These are phyloP conservation scores for Argentina silus DNA, from an alignment of 2,797 vertebrate genomes.

Conservation along the genomic window DNA sequence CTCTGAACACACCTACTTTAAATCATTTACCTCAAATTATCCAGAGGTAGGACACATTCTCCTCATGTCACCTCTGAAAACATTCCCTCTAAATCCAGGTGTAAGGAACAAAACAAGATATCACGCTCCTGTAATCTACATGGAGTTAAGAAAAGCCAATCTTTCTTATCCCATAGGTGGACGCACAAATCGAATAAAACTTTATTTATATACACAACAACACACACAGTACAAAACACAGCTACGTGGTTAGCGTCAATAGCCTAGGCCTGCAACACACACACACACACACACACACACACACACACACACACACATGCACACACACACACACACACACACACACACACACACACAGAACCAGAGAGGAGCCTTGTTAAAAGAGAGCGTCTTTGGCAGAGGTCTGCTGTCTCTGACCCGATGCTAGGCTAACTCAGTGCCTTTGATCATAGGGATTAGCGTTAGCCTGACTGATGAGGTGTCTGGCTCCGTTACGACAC, in stretches of 20 bases:
- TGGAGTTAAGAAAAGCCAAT: conserved; percentile 27
- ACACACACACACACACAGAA: not conserved
- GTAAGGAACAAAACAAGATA: not conserved
- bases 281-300: too few relatives aligned
- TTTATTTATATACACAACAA: too few relatives aligned
- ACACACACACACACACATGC: too few relatives aligned
- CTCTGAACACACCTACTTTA: not conserved
- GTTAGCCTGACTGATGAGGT: conserved; percentile 52
- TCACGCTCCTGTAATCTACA: not conserved
- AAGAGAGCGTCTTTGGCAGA: conserved; percentile 34
- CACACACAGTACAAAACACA: too few relatives aligned
- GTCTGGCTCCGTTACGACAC: conserved; percentile 53
- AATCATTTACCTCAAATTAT: not conserved
- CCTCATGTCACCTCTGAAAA: conserved; percentile 2
- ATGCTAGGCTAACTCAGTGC: conserved; percentile 41
- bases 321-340: too few relatives aligned
- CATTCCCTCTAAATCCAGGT: not conserved
- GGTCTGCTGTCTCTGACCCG: conserved; percentile 52
- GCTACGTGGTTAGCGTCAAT: too few relatives aligned
- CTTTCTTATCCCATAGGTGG: too few relatives aligned
- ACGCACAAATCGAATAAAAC: too few relatives aligned
- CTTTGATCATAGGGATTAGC: conserved; percentile 75
- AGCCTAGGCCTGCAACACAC: too few relatives aligned
- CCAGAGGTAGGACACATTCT: not conserved
- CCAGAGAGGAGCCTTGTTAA: not conserved